Evolutionary conservation across 1,140 invertebrate genomes (phyloP).

Genomic region (Drosophila arizonae): DNA sequence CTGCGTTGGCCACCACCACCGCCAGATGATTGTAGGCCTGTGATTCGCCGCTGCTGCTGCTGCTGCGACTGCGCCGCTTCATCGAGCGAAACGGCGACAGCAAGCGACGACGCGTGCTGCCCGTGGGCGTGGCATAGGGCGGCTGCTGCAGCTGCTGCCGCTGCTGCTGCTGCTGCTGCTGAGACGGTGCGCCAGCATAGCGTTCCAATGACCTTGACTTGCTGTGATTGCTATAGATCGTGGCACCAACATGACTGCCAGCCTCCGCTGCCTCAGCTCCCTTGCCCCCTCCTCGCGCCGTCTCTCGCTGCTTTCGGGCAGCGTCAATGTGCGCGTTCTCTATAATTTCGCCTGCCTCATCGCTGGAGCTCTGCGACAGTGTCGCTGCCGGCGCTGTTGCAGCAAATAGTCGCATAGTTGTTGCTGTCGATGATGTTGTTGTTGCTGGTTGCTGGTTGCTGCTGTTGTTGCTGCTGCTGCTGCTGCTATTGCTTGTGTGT

Average conservation of each 20-base stretch:
- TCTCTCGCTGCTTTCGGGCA: slow-evolving; percentile 17
- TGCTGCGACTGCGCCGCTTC: slow-evolving; percentile 79
- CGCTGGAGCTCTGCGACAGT: slow-evolving; percentile 56
- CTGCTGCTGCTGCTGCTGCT: slow-evolving; percentile 51
- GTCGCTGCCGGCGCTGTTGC: slow-evolving; percentile 43
- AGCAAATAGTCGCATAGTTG: slow-evolving; percentile 57
- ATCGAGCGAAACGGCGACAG: slow-evolving; percentile 75
- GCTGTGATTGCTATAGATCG: slow-evolving; percentile 51
- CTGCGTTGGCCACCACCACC: slow-evolving; percentile 58
- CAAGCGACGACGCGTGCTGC: slow-evolving; percentile 68
- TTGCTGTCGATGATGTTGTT: neutral
- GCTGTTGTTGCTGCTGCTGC: slow-evolving; percentile 20
- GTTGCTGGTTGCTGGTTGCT: slow-evolving; percentile 12
- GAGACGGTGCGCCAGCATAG: slow-evolving; percentile 73
- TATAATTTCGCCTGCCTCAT: slow-evolving; percentile 69
- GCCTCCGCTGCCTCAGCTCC: slow-evolving; percentile 4
- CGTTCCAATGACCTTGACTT: slow-evolving; percentile 82
- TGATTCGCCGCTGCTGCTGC: slow-evolving; percentile 78
- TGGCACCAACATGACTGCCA: slow-evolving; percentile 19
- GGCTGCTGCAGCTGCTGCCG: slow-evolving; percentile 46
- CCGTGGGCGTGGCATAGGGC: slow-evolving; percentile 70
- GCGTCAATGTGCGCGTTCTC: slow-evolving; percentile 56
- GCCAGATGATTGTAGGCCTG: slow-evolving; percentile 60
- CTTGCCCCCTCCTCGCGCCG: neutral
- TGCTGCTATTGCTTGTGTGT: slow-evolving; percentile 9